Conservation (phyloP, 2,113 vertebrate genomes). For the Symphodus melops region DNA sequence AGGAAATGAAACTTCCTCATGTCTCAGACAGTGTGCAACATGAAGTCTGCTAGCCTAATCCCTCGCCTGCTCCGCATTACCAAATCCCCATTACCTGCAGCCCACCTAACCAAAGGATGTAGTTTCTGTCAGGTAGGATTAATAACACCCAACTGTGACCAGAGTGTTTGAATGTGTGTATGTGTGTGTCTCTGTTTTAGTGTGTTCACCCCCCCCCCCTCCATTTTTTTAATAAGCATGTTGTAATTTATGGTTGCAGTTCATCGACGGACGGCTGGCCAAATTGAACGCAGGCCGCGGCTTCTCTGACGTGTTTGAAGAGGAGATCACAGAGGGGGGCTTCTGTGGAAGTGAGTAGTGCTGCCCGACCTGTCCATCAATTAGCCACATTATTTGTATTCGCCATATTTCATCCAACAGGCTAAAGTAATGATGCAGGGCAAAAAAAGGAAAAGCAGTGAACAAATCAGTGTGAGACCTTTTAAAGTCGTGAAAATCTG, state of each 20-base stretch:
- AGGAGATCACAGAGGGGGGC: conserved; percentile 96
- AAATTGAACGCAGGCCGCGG: conserved; percentile 96
- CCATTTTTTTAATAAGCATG: conserved; percentile 76
- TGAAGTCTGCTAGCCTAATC: conserved; percentile 77
- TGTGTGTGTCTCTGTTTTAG: conserved; percentile 50
- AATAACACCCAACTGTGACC: conserved; percentile 70
- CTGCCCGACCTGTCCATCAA: conserved; percentile 57
- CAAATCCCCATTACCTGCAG: conserved; percentile 76
- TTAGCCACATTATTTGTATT: conserved; percentile 56
- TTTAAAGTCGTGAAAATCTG: background rate
- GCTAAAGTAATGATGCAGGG: background rate
- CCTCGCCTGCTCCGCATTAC: conserved; percentile 84
- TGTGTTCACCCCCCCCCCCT: conserved; percentile 10
- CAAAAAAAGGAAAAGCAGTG: background rate
- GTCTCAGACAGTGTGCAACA: conserved; percentile 71
- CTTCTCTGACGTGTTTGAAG: conserved; percentile 96
- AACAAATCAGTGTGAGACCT: background rate
- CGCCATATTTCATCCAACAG: conserved; percentile 39
- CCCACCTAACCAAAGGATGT: conserved; percentile 72
- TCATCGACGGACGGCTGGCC: conserved; percentile 96
- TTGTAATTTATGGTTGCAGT: conserved; percentile 88
- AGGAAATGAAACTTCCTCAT: conserved; percentile 85
- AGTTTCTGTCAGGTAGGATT: conserved; percentile 77
- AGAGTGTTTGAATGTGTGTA: conserved; percentile 57
- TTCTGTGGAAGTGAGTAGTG: conserved; percentile 92